Evolutionary conservation across 2,888 invertebrate genomes (phyloP).

Genomic region (Autographa pulchrina): DNA sequence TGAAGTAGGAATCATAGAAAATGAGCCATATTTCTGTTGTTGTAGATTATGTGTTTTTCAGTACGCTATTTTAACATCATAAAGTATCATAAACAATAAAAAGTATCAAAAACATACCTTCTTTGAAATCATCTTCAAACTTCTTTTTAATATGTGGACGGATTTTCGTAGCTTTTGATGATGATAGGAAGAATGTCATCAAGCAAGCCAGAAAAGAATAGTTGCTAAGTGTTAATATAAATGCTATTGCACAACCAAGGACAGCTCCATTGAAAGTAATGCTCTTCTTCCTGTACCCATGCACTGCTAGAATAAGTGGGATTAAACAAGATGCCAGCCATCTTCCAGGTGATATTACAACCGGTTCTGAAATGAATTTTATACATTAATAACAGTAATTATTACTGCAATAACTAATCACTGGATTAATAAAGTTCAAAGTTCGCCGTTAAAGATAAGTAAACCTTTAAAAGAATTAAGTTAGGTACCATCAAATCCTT

Average conservation of each 20-base stretch:
- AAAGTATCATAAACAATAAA: neutral
- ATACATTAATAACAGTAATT: neutral
- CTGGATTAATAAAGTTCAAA: conserved; percentile 24
- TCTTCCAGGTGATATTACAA: conserved; percentile 90
- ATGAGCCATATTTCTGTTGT: too few relatives aligned
- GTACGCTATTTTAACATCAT: too few relatives aligned
- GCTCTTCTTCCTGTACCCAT: conserved; percentile 92
- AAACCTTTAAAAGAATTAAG: conserved; percentile 24
- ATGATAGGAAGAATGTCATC: conserved; percentile 93
- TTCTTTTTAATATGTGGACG: conserved; percentile 91
- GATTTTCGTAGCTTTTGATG: conserved; percentile 95
- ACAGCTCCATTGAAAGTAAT: conserved; percentile 92
- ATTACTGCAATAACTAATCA: conserved; percentile 14
- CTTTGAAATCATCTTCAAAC: conserved; percentile 94
- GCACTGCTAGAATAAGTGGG: conserved; percentile 91
- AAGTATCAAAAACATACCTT: conserved; percentile 86
- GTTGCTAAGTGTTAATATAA: conserved; percentile 93
- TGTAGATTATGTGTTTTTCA: too few relatives aligned
- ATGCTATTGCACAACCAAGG: conserved; percentile 92
- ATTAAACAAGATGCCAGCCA: conserved; percentile 91
- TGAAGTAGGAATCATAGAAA: neutral
- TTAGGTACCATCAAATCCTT: conserved; percentile 88
- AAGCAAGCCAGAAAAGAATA: conserved; percentile 93
- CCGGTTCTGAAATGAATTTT: conserved; percentile 83
- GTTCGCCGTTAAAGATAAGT: conserved; percentile 28